Conservation (phyloP, 2,888 invertebrate genomes). For the Coelopa pilipes region DNA sequence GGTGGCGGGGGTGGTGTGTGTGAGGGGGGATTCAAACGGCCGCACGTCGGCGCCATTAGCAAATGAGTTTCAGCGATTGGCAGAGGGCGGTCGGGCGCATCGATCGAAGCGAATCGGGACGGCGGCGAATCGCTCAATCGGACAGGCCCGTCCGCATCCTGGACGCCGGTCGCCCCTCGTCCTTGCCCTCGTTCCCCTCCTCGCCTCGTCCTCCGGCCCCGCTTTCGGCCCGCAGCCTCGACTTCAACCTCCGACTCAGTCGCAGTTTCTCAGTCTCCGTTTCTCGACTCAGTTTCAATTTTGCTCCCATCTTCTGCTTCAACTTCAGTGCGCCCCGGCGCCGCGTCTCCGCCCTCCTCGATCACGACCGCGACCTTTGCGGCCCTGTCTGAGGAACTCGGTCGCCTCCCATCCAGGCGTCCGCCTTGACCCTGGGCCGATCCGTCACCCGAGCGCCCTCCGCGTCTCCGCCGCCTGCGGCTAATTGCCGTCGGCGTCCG, state of each 20-base stretch:
- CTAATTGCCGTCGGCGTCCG: background rate
- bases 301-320: background rate
- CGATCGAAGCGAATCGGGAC: background rate
- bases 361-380: no score
- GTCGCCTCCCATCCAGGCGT: background rate
- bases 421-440: background rate
- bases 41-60: slow-evolving; percentile 29
- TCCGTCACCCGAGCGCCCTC: background rate
- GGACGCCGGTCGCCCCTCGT: no score
- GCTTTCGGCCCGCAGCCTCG: background rate
- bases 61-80: slow-evolving; percentile 25
- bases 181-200: background rate
- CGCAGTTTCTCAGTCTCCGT: background rate
- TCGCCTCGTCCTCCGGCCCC: background rate
- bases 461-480: background rate
- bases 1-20: background rate
- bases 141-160: no score
- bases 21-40: background rate
- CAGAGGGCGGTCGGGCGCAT: background rate
- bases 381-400: no score
- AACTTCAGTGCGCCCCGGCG: no score
- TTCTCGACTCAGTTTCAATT: background rate
- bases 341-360: no score
- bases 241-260: background rate
- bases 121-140: slow-evolving; percentile 3